Evolutionary conservation across 1,140 invertebrate species (phyloP), one percentile per base, ranked within the genome.

Genomic region (Drosophila ercepeae): DNA sequence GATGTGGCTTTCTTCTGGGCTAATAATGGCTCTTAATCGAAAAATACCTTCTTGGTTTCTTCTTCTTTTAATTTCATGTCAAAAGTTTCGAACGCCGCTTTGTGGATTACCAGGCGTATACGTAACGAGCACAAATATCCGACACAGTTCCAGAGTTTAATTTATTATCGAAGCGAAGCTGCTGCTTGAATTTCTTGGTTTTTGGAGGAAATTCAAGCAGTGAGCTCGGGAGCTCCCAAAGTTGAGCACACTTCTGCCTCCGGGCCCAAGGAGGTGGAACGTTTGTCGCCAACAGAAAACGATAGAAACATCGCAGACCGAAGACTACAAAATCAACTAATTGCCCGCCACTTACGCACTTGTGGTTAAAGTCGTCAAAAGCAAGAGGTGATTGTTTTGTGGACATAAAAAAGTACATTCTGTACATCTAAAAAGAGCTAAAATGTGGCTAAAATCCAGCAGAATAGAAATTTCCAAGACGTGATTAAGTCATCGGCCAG

Each of bases 91-190:
- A 74, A 79, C 78, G 88, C 78, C 84, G 75, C 48, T 72, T 83
- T 90, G 89, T 90, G 89, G 89, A 90, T 90, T 90, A 90, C 88
- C 88, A 90, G 78, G 82, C 82, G 82, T 88, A 88, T 88, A 88
- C 77, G 78, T 75, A 70, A 82, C 73, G 51, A 59, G 34, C 27
- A 32, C 19, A 9, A 32, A 18, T 42, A 51, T 4, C 14, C 18
- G 4, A 36, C 13, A 18, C 13, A 18, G 44, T 51, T 16, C 34
- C 11, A 23, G 19, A 63, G 23, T 34, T 8, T 8, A 50, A 39
- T 53, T 65, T 64, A 29, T 49, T 48, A 52, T 69, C 53, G 52
- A 7, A 68, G n/a, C n/a, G 64, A 46, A 14, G 51, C 63, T 67
- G 51, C 63, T 67, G 63, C 64, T 68, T 68, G 61, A 23, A 29